Evolutionary conservation across 2,797 vertebrate genomes (phyloP), one percentile per base, ranked within the genome.

Genomic region (Crocidura indochinensis): DNA sequence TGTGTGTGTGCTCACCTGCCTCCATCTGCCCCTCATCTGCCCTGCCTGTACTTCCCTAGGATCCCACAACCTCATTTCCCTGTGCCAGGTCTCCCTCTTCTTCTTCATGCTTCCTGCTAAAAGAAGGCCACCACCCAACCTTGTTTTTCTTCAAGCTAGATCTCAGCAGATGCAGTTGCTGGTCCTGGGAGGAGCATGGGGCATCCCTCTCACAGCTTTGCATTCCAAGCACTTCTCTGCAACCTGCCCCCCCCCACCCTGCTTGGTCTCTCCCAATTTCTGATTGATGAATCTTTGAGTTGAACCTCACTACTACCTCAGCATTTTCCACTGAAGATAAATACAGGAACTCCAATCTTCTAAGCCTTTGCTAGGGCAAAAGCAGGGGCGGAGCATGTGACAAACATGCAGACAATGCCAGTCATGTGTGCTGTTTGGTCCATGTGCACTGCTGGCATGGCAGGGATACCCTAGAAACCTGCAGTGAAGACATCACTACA

Each of bases 351-450:
- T 1, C 15, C 15, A 31, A 14, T 44, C 24, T 65, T 11, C 0
- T 3, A 26, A 19, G 47, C 27, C 14, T 19, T 60, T 1, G 11
- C 7, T 4, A 47, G 26, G 38, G 9, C 11, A 4, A 64, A 10
- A 9, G 24, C 0, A 87, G 60, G 44, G 4, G 12, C 15, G 47
- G 0, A 0, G 44, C n/a, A 3, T 1, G 4, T 15, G 14, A n/a
- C 2, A 17, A 46, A n/a, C 12, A 6, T 11, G 64, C 38, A 10
- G 10, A 3, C 24, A 44, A 44, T 4, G 10, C 29, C 49, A 53
- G 65, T 29, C 56, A 20, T 60, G 56, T 60, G 56, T 20, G 19
- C 19, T 60, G 19, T 60, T 60, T 4, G 17, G 56, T 60, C 56
- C 56, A 60, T 60, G 56, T 60, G 19, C 14, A 15, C 19, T 60